Percentiles rank a stretch among this genome's conserved stretches.
These are phyloP conservation scores for Onychorhynchus coronatus DNA, from an alignment of 2,113 vertebrate species.

Conservation along the genomic window DNA sequence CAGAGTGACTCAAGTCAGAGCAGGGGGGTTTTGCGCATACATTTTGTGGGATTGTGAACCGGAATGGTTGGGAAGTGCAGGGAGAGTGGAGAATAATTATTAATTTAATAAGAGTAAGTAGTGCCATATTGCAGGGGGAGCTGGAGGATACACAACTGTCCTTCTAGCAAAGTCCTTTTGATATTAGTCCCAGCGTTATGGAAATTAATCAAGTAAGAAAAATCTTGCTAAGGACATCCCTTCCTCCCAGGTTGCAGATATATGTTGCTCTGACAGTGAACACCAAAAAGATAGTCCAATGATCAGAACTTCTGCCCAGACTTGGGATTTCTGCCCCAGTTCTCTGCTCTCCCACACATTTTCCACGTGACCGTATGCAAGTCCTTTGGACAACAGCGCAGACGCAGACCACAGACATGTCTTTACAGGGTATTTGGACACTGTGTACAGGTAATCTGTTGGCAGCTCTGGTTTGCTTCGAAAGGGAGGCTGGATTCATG, in stretches of 20 bases:
- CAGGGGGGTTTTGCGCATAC: not conserved
- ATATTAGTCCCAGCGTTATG: not conserved
- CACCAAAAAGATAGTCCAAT: not conserved
- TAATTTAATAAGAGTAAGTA: not conserved
- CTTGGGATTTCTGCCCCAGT: not conserved
- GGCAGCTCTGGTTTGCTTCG: not conserved
- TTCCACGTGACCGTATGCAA: not conserved
- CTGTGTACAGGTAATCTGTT: not conserved
- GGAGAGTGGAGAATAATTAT: not conserved
- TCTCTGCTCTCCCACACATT: not conserved
- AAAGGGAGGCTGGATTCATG: not conserved
- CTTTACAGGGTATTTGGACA: not conserved
- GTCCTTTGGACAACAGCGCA: not conserved
- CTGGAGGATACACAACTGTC: not conserved
- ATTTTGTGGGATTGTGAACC: not conserved
- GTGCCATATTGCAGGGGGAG: not conserved
- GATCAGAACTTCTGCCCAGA: not conserved
- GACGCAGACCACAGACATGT: not conserved
- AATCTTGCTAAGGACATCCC: not conserved
- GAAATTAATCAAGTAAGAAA: not conserved
- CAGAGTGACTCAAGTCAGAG: not conserved
- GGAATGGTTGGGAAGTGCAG: not conserved
- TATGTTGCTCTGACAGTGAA: not conserved
- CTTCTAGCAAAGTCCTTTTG: not conserved
- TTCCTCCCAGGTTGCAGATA: not conserved